These are phyloP conservation scores for Atta texana DNA, from an alignment of 1,140 invertebrate genomes.

Conservation along the genomic window DNA sequence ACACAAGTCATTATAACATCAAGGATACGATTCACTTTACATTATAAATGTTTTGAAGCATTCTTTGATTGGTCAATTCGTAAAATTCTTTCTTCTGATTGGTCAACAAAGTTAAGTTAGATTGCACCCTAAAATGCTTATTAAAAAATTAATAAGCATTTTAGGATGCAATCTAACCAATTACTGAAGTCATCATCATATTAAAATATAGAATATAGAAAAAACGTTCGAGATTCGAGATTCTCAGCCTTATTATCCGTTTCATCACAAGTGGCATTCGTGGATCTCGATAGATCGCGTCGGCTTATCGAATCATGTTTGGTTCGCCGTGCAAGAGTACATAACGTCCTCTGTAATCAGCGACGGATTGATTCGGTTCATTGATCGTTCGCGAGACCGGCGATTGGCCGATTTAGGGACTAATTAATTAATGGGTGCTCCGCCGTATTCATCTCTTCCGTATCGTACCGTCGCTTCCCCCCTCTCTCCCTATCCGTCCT, in stretches of 20 bases:
- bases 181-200: too few species aligned
- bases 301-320: constrained; percentile 29
- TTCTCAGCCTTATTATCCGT: constrained; percentile 4
- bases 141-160: too few species aligned
- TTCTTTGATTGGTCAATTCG: too few species aligned
- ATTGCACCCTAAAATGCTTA: too few species aligned
- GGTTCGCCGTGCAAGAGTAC: constrained; percentile 30
- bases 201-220: too few species aligned
- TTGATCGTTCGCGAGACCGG: constrained; percentile 75
- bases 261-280: constrained; percentile 5
- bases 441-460: constrained; percentile 63
- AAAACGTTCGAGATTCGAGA: not conserved
- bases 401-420: constrained; percentile 77
- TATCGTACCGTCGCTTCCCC: constrained; percentile 11
- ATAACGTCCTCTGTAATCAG: constrained; percentile 77
- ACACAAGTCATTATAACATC: too few species aligned
- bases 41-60: too few species aligned
- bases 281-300: constrained; percentile 5
- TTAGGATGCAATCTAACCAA: too few species aligned
- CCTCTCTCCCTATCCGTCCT: not conserved
- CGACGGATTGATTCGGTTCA: constrained; percentile 76
- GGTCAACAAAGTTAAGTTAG: too few species aligned
- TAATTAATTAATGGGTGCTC: constrained; percentile 81
- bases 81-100: too few species aligned
- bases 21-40: too few species aligned